phyloP scores from a whole-genome alignment of 2,797 vertebrate genomes.

The Phrynocephalus vlangalii region DNA sequence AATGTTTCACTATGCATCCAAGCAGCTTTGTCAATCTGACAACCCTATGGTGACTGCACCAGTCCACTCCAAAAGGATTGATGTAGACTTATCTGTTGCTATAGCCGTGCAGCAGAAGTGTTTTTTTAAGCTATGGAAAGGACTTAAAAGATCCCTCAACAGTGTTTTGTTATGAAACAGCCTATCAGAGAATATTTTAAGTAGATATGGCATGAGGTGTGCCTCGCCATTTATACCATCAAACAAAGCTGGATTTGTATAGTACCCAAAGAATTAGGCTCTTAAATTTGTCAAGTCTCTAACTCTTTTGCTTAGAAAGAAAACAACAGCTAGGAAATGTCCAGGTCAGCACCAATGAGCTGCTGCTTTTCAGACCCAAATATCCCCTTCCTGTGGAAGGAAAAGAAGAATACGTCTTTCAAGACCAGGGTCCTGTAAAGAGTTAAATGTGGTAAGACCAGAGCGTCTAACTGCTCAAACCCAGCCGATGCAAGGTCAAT shows the following conservation, averaged over 20 bases:
- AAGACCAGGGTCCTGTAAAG: conserved; percentile 34
- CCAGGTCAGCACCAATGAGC: not conserved
- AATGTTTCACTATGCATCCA: too few relatives aligned
- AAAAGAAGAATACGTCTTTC: conserved; percentile 37
- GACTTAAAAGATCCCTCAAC: not conserved
- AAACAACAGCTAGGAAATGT: conserved; percentile 29
- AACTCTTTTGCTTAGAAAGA: conserved; percentile 29
- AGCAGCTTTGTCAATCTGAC: too few relatives aligned
- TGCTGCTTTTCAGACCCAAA: conserved; percentile 30
- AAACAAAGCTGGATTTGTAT: not conserved
- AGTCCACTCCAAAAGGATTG: too few relatives aligned
- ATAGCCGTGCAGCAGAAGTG: not conserved
- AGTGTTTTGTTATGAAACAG: not conserved
- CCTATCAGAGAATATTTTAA: not conserved
- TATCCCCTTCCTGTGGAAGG: not conserved
- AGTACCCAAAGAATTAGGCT: not conserved
- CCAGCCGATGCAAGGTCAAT: conserved; percentile 61
- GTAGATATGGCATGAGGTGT: not conserved
- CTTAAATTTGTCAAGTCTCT: conserved; percentile 46
- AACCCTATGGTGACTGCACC: too few relatives aligned
- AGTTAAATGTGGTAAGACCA: conserved; percentile 56
- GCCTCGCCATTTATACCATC: not conserved
- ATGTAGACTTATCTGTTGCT: too few relatives aligned
- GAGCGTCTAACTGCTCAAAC: conserved; percentile 40
- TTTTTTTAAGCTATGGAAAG: too few relatives aligned